These are phyloP conservation scores for Marcusenius ussheri DNA, from an alignment of 2,113 vertebrate genomes.

Conservation along the genomic window DNA sequence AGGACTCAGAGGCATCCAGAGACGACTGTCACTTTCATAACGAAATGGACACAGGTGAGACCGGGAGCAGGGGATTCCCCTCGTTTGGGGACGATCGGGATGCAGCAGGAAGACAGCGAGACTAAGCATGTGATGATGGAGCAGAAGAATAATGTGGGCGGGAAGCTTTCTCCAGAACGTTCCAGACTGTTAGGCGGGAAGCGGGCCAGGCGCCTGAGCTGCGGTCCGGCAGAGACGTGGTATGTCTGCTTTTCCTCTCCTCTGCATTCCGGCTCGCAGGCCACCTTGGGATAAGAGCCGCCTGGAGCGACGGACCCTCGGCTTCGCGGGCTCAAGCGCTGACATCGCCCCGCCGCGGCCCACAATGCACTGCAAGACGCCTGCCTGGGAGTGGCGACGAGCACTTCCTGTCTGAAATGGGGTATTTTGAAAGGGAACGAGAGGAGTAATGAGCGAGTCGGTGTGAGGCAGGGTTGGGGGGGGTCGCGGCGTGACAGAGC, in stretches of 20 bases:
- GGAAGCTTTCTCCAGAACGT: neutral
- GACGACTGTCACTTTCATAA: neutral
- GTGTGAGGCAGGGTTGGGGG: neutral
- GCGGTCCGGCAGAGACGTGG: neutral
- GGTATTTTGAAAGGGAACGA: neutral
- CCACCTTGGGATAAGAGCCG: neutral
- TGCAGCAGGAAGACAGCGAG: neutral
- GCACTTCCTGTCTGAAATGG: neutral
- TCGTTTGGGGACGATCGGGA: neutral
- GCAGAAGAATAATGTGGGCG: neutral
- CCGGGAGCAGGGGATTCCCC: neutral
- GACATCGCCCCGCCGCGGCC: neutral
- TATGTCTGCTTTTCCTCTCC: neutral
- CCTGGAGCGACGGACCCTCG: neutral
- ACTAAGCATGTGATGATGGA: conserved; percentile 7
- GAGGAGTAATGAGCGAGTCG: neutral
- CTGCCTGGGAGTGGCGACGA: neutral
- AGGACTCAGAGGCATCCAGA: neutral
- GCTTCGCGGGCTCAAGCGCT: neutral
- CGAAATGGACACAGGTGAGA: neutral
- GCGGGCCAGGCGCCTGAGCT: neutral
- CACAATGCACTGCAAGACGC: neutral
- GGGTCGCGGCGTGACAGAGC: neutral
- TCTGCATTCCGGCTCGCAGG: neutral
- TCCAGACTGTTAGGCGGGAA: conserved; percentile 4